Conservation (phyloP, 92 coral and sea anemone species). For the Micromussa lordhowensis region DNA sequence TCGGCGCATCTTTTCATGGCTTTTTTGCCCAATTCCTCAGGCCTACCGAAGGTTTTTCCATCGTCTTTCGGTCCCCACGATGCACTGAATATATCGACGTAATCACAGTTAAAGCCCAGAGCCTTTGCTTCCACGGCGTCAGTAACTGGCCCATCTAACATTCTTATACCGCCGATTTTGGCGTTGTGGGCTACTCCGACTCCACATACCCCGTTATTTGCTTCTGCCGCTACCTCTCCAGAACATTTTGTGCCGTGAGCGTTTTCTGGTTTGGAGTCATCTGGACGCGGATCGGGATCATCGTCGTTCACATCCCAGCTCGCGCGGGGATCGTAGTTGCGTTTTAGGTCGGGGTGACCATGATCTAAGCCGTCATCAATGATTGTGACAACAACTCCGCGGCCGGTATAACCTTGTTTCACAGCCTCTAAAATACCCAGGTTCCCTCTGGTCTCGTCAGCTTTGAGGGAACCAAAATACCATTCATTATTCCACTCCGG, state of each 20-base stretch:
- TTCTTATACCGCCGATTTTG: slow-evolving; percentile 87
- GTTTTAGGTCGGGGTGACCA: slow-evolving; percentile 82
- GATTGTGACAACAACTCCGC: slow-evolving; percentile 81
- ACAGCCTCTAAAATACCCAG: slow-evolving; percentile 71
- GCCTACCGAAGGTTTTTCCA: slow-evolving; percentile 97
- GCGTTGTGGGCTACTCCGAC: slow-evolving; percentile 92
- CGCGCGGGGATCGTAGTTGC: slow-evolving; percentile 80
- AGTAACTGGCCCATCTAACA: slow-evolving; percentile 92
- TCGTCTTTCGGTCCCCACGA: slow-evolving; percentile 99
- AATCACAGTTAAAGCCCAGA: slow-evolving; percentile 78
- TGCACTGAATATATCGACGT: slow-evolving; percentile 88
- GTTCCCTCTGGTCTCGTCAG: slow-evolving; percentile 23
- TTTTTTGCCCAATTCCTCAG: slow-evolving; percentile 71
- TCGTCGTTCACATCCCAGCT: slow-evolving; percentile 79
- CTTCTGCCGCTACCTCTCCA: slow-evolving; percentile 91
- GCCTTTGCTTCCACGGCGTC: slow-evolving; percentile 84
- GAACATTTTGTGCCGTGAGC: slow-evolving; percentile 96
- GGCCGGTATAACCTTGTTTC: slow-evolving; percentile 80
- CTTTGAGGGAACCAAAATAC: slow-evolving; percentile 75
- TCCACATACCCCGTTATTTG: slow-evolving; percentile 89
- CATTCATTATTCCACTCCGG: slow-evolving; percentile 75
- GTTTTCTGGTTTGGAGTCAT: slow-evolving; percentile 75
- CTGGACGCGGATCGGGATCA: slow-evolving; percentile 78
- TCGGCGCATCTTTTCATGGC: slow-evolving; percentile 78
- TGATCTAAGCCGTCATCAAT: slow-evolving; percentile 93